Evolutionary conservation across 1,140 invertebrate species (phyloP).

Genomic region (Drosophila dunni): DNA sequence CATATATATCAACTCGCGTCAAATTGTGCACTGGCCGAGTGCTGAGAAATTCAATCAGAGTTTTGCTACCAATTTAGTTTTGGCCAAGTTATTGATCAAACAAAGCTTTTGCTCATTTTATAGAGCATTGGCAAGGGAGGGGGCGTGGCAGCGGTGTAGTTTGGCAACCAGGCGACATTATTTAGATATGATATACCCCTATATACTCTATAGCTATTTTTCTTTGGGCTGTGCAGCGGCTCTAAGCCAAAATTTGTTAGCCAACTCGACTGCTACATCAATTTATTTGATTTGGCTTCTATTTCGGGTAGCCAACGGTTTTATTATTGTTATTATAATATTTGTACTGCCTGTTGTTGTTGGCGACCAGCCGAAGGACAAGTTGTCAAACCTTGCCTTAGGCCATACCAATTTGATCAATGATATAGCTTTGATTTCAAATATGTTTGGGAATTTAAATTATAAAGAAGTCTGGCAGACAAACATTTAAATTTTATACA

Average conservation of each 20-base stretch:
- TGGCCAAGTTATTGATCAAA: conserved; percentile 71
- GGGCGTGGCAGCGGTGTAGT: no score
- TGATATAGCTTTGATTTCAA: neutral
- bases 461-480: no score
- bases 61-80: neutral
- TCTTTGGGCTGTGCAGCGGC: conserved; percentile 14
- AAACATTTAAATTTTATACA: no score
- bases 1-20: conserved; percentile 44
- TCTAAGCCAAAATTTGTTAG: conserved; percentile 43
- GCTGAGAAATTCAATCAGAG: conserved; percentile 49
- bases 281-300: conserved; percentile 56
- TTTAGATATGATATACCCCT: conserved; percentile 34
- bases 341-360: conserved; percentile 39
- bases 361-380: conserved; percentile 41
- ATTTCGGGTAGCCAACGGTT: conserved; percentile 61
- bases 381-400: conserved; percentile 31
- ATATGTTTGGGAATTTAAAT: no score
- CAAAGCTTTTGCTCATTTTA: conserved; percentile 53
- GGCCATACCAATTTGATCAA: conserved; percentile 31
- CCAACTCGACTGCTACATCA: conserved; percentile 37
- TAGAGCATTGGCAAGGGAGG: neutral
- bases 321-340: conserved; percentile 20
- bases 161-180: conserved; percentile 45
- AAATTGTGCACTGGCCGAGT: conserved; percentile 57
- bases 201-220: conserved; percentile 11